Base-by-base conservation (phyloP, 2,113 vertebrate species). In the Heterocephalus glaber region DNA sequence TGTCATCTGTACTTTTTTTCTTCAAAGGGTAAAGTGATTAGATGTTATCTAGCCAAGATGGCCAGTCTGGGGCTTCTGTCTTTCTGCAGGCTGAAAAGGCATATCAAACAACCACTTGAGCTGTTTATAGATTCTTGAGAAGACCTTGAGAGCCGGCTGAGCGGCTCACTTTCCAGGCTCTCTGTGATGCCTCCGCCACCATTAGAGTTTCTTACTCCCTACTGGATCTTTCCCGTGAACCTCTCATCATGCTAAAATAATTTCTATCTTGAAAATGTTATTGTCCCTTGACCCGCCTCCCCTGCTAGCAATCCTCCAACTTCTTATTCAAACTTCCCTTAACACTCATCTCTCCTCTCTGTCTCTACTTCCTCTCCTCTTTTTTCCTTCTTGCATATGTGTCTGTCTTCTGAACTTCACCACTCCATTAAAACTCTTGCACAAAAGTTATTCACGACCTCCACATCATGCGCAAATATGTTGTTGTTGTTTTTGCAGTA, bases 381-480 rank as follows among this genome's bases (percentile, higher is more conserved):
- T 20, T 33, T 60, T 49, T 0, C 0, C 47, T 79, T 10, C 47
- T 82, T n/a, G 17, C 33, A 5, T 0, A 2, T 20, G 19, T 1
- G 8, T 66, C 5, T 66, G 30, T 61, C 86, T 87, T 91, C 38
- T 17, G 30, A 86, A 60, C 35, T 30, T 54, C 2, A 20, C 10
- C 63, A 49, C 54, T 76, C 52, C 11, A 30, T 20, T 19, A 38
- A n/a, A 81, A 44, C 33, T 35, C 47, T 44, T 2, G 0, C 9
- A 26, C 7, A 7, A 44, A 92, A 28, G 17, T 38, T 26, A 22
- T 5, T 38, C 54, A 11, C 24, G 33, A 63, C 61, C 61, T 77
- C 7, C 0, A 0, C 8, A 44, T 47, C 38, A 72, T 63, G 52
- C 63, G 9, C 61, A 88, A 22, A n/a, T n/a, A n/a, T n/a, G n/a